These are phyloP conservation scores for Empis livida DNA, from an alignment of 2,888 invertebrate species.

Conservation along the genomic window DNA sequence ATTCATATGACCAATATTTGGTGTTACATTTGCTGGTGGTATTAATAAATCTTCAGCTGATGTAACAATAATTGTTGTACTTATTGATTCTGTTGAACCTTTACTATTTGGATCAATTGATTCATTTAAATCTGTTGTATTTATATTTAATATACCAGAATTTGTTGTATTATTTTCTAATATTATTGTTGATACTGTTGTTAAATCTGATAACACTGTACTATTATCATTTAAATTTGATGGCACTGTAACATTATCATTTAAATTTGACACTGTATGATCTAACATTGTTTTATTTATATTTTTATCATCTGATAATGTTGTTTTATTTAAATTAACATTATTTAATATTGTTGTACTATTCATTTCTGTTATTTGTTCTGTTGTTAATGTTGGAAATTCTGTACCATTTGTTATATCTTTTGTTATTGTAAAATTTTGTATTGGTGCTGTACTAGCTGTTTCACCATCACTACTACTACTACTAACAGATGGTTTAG, in stretches of 20 bases:
- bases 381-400: neutral
- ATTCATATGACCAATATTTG: neutral
- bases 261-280: neutral
- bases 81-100: neutral
- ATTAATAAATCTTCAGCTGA: neutral
- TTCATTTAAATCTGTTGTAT: neutral
- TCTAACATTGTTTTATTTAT: no score
- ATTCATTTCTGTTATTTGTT: neutral
- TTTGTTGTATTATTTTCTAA: neutral
- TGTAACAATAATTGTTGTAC: neutral
- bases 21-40: conserved; percentile 1
- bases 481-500: no score
- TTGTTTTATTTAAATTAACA: no score
- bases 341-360: neutral
- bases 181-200: neutral
- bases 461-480: no score
- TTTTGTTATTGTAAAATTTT: neutral
- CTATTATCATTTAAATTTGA: neutral
- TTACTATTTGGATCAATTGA: neutral
- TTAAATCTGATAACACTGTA: neutral
- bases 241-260: no score
- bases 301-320: no score
- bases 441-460: neutral
- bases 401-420: neutral
- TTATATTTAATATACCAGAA: neutral